Evolutionary conservation across 2,888 invertebrate species (phyloP), one percentile per base, ranked within the genome.

Genomic region (Leptopilina drosophilae): DNA sequence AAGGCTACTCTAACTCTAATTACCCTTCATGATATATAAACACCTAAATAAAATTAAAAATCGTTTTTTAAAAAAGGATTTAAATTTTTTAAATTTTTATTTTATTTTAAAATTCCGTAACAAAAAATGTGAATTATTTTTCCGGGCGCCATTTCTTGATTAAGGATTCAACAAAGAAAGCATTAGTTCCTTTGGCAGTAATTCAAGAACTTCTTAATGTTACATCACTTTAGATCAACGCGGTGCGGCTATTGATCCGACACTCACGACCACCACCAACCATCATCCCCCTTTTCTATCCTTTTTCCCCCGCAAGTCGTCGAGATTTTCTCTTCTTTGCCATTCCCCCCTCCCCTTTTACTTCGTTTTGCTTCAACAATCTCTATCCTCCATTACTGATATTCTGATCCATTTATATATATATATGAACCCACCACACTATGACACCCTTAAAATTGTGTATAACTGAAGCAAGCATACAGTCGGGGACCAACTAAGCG

Each of bases 211-310:
- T 81, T 77, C 78, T 82, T 81, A 78, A 82, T 77, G 80, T 82
- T 83, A 80, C 83, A 81, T 85, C 80, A 66, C 75, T 82, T 83
- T 82, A 81, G 81, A 86, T 86, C 84, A 84, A 86, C 83, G 78
- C 79, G 81, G 65, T 76, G 80, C 79, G 82, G 82, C 82, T 88
- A 88, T 87, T 85, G 87, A 87, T 87, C 85, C 83, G 69, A 11
- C 46, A 46, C 33, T 49, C n/a, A 75, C 66, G 69, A 80, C 81
- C 12, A 75, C 66, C 66, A 80, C 81, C 66, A 67, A 78, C 77
- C 76, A 42, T 49, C 33, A 33, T 33, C 6, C 62, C 20, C n/a
- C 8, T 7, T 8, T 12, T 5, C 33, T 33, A 33, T 33, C 33
- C 33, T 33, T 33, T 33, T 33, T 33, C 79, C 77, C 76, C 80